Conservation (phyloP, 37 sponge, comb jelly and placozoan species). For the Amphimedon queenslandica region DNA sequence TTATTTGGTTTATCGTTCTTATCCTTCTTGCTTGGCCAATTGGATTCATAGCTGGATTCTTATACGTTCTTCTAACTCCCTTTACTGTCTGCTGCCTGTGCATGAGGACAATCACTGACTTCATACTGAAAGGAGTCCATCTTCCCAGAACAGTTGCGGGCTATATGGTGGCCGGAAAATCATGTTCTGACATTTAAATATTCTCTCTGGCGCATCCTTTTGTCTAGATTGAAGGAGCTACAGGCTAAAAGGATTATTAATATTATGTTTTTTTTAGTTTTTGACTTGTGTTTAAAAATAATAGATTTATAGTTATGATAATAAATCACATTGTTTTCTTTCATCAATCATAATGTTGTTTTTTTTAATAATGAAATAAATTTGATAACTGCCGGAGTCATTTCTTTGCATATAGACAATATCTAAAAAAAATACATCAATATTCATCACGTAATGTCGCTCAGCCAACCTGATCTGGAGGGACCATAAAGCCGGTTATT, state of each 20-base stretch:
- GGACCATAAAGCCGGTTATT: slow-evolving; percentile 48
- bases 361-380: slow-evolving; percentile 37
- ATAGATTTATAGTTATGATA: too few species aligned
- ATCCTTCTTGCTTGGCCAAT: slow-evolving; percentile 70
- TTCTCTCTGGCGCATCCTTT: too few species aligned
- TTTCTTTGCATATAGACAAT: slow-evolving; percentile 51
- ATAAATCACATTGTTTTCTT: too few species aligned
- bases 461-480: slow-evolving; percentile 35
- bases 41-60: slow-evolving; percentile 50
- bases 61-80: slow-evolving; percentile 68
- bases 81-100: slow-evolving; percentile 80
- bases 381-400: slow-evolving; percentile 16
- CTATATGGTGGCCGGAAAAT: slow-evolving; percentile 56
- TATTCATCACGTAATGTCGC: neutral
- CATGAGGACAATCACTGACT: slow-evolving; percentile 39
- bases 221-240: too few species aligned
- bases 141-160: slow-evolving; percentile 58
- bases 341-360: too few species aligned
- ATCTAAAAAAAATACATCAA: slow-evolving; percentile 28
- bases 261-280: too few species aligned
- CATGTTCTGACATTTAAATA: slow-evolving; percentile 15
- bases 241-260: too few species aligned
- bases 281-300: too few species aligned
- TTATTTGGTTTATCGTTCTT: slow-evolving; percentile 76
- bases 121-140: slow-evolving; percentile 61